Evolutionary conservation across 1,140 invertebrate species (phyloP), one percentile per base, ranked within the genome.

Genomic region (Mercenaria mercenaria): DNA sequence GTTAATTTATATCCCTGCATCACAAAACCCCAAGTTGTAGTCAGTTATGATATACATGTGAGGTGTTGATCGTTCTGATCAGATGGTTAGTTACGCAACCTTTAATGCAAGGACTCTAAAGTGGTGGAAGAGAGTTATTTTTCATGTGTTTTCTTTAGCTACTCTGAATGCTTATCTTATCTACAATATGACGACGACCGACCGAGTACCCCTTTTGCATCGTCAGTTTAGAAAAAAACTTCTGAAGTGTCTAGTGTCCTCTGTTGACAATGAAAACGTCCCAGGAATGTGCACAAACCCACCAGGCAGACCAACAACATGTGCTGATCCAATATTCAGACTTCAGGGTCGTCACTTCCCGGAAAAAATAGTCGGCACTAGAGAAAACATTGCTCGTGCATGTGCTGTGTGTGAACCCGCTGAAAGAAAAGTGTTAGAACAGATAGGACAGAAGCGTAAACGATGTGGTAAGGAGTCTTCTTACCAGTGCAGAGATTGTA

Each of bases 111-210:
- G 67, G 47, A 81, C 56, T 26, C 8, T 89, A 4, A 88, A 89
- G 56, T 91, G 79, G 72, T 89, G 86, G 80, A 84, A 64, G 39
- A 87, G 69, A 72, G 32, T 90, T 6, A 88, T 82, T 56, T 85
- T 90, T 34, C 82, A 86, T 59, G 26, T 90, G 20, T 29, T 90
- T 3, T 59, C 43, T 15, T 47, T 86, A 20, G 47, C 47, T 3
- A 26, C 69, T 8, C 6, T 59, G 29, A 86, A 86, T 86, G 67
- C 67, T 8, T 86, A 86, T 37, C 32, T 74, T 4, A 18, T 86
- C 0, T 77, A 86, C 84, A 86, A 43, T 37, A 34, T 26, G n/a
- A 37, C 47, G 18, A 59, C 29, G 11, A 37, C 47, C 61, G 39
- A 88, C 50, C 23, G 18, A n/a, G 32, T 77, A 64, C 47, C 50